A percentile compares a stretch with the other conserved stretches of the same genome.
These are phyloP conservation scores for Orchestes rusci DNA, from an alignment of 2,888 invertebrate species.

Conservation along the genomic window DNA sequence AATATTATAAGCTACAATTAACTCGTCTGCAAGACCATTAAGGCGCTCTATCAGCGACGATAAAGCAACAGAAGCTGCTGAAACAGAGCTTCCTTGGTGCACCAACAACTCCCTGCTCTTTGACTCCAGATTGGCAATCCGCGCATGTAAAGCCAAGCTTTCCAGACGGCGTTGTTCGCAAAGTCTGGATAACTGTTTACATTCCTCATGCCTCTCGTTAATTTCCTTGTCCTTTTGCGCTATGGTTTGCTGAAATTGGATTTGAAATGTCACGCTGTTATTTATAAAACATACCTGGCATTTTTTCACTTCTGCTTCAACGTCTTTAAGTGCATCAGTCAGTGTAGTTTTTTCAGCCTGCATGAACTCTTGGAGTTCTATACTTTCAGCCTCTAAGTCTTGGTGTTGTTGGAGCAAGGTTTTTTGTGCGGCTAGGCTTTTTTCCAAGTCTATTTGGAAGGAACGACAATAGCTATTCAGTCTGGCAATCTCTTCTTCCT, in stretches of 20 bases:
- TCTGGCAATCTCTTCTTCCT: slow-evolving; percentile 68
- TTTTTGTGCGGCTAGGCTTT: slow-evolving; percentile 60
- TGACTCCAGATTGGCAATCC: slow-evolving; percentile 55
- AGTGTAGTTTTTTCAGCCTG: slow-evolving; percentile 78
- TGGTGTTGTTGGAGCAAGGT: slow-evolving; percentile 64
- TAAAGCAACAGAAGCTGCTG: slow-evolving; percentile 61
- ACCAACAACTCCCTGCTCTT: slow-evolving; percentile 57
- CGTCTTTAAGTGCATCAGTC: slow-evolving; percentile 70
- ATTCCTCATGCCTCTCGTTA: slow-evolving; percentile 63
- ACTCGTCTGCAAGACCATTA: slow-evolving; percentile 63
- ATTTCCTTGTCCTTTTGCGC: slow-evolving; percentile 51
- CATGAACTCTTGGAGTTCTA: slow-evolving; percentile 80
- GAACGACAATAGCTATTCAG: slow-evolving; percentile 63
- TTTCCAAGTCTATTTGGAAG: slow-evolving; percentile 60
- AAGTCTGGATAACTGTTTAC: slow-evolving; percentile 65
- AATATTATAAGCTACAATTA: slow-evolving; percentile 65
- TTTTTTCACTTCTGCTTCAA: slow-evolving; percentile 56
- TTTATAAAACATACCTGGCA: slow-evolving; percentile 21
- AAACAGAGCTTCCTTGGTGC: slow-evolving; percentile 63
- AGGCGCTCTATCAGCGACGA: slow-evolving; percentile 63
- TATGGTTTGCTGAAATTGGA: slow-evolving; percentile 29
- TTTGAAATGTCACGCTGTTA: not conserved
- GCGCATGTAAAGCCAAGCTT: slow-evolving; percentile 58
- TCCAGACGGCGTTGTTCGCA: slow-evolving; percentile 74
- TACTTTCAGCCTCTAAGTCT: slow-evolving; percentile 71